Evolutionary conservation across 2,888 invertebrate species (phyloP), one percentile per base, ranked within the genome.

Genomic region (Dryobota labecula): DNA sequence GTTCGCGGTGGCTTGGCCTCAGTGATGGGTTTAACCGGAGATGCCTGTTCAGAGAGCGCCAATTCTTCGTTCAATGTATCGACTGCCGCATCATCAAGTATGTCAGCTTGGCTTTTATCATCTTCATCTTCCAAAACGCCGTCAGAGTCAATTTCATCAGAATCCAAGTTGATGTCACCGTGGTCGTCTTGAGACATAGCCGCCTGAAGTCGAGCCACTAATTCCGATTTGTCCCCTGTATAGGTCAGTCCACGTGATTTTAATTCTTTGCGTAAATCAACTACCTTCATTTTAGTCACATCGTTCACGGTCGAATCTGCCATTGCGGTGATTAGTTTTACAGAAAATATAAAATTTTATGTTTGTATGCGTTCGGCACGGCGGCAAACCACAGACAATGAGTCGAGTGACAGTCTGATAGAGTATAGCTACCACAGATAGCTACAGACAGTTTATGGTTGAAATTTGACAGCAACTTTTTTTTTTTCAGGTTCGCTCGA

Each of bases 201-300:
- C 27, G 92, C 84, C 89, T 98, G 97, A 61, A 99, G 96, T 84
- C 98, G 96, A 82, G 98, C 97, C 54, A 98, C 96, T 66, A 99
- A 95, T 88, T 98, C 98, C 56, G 96, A 97, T 96, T 98, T 99
- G 90, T 98, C 98, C 8, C 99, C 99, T 62, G 97, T 94, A 13
- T 97, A 96, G 20, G 97, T 94, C 36, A 98, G 94, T 33, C 98
- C 98, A 88, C 98, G 97, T 77, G 97, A 94, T 92, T 98, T 98
- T 68, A 99, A 92, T 91, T 98, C 98, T 86, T 97, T 97, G 87
- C 98, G 98, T 84, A 99, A 95, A 92, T 99, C 98, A 20, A 98
- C 97, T 47, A 99, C 98, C 97, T 98, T 93, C 87, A 96, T 91
- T 91, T 96, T 95, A 73, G 82, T 90, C n/a, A 94, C 84, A 83